phyloP scores from a whole-genome alignment of 2,888 invertebrate genomes.

The Nephrotoma flavescens region DNA sequence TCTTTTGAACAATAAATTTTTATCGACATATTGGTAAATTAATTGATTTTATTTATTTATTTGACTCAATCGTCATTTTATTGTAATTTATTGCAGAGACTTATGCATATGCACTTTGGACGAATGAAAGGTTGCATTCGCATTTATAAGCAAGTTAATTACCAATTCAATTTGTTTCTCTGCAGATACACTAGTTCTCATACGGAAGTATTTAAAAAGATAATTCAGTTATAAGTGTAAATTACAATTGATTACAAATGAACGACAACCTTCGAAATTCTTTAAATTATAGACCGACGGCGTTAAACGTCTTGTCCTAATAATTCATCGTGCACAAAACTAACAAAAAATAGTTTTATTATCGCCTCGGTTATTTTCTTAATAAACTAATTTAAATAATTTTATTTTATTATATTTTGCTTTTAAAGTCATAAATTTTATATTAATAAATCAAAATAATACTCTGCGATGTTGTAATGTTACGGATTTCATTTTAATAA shows the following conservation, averaged over 20 bases:
- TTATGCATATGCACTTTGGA: not conserved
- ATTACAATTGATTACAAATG: not conserved
- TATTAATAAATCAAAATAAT: not conserved
- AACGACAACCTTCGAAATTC: not conserved
- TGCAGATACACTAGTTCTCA: too few species aligned
- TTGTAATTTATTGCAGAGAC: not conserved
- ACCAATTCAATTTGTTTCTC: too few species aligned
- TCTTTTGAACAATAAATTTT: not conserved
- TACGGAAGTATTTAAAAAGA: too few species aligned
- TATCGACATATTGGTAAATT: not conserved
- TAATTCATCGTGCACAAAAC: too few species aligned
- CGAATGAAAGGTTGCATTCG: too few species aligned
- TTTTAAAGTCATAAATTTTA: not conserved
- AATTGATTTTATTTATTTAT: not conserved
- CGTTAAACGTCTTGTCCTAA: not conserved
- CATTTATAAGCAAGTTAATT: too few species aligned
- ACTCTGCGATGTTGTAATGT: not conserved
- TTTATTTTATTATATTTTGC: not conserved
- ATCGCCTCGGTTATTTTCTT: not conserved
- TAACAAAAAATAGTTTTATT: not conserved
- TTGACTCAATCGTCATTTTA: not conserved
- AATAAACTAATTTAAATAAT: not conserved
- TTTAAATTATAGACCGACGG: not conserved
- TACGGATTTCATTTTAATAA: too few species aligned
- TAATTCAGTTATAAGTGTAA: too few species aligned